Evolutionary conservation across 2,888 invertebrate species (phyloP).

Genomic region (Dryadula phaetusa): DNA sequence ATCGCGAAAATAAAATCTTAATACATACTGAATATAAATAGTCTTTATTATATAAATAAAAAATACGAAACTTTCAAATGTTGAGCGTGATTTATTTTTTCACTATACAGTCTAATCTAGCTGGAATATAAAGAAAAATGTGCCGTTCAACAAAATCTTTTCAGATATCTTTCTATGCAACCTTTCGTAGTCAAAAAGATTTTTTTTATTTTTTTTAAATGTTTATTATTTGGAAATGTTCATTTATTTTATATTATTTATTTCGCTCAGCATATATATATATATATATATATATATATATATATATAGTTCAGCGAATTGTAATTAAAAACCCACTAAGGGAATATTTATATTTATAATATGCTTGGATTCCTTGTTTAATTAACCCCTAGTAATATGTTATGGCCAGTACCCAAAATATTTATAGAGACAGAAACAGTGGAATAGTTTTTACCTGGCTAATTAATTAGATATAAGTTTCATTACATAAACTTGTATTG

Average conservation of each 20-base stretch:
- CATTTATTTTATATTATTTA: background rate
- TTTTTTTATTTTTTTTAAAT: background rate
- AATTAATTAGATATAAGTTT: too few relatives aligned
- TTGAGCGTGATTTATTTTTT: too few relatives aligned
- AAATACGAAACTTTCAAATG: background rate
- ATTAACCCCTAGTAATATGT: background rate
- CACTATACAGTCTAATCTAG: slow-evolving; percentile 3
- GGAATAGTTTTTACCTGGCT: too few relatives aligned
- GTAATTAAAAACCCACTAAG: background rate
- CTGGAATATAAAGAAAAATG: background rate
- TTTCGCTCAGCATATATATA: too few relatives aligned
- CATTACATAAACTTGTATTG: too few relatives aligned
- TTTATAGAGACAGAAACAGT: too few relatives aligned
- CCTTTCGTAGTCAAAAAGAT: background rate
- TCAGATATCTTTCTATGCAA: background rate
- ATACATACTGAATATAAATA: too few relatives aligned
- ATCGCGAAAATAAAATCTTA: too few relatives aligned
- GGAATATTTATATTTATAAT: background rate
- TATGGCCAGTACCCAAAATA: background rate
- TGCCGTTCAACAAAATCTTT: background rate
- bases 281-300: too few relatives aligned
- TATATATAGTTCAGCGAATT: background rate
- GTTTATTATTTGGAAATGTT: too few relatives aligned
- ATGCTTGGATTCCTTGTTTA: background rate
- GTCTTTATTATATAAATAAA: too few relatives aligned